Conservation (phyloP, 2,113 vertebrate species). For the Mus spicilegus region DNA sequence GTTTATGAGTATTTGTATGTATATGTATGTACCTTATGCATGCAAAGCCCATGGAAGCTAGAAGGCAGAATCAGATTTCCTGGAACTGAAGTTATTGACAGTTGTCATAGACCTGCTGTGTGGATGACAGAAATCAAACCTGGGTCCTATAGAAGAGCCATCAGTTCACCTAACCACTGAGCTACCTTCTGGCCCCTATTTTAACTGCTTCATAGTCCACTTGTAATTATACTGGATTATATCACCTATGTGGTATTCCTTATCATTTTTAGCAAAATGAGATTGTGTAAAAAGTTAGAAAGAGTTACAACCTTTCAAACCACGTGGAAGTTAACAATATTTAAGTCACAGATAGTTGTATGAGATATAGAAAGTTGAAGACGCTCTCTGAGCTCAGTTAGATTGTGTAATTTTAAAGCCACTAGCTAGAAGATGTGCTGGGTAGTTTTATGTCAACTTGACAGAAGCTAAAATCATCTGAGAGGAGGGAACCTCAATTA, state of each 20-base stretch:
- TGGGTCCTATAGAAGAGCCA: neutral
- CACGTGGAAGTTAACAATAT: neutral
- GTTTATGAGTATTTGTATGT: neutral
- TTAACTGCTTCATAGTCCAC: conserved; percentile 19
- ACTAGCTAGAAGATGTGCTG: neutral
- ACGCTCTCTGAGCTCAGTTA: neutral
- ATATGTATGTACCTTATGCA: too few relatives aligned
- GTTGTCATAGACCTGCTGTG: neutral
- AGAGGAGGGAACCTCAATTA: neutral
- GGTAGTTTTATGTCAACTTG: neutral
- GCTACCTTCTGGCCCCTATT: neutral
- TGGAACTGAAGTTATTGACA: neutral
- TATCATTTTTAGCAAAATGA: neutral
- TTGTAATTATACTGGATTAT: neutral
- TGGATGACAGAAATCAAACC: neutral
- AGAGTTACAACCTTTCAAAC: conserved; percentile 1
- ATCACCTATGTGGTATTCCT: neutral
- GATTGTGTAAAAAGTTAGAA: neutral
- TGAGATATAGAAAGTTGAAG: neutral
- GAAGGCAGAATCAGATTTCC: neutral
- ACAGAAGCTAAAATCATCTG: neutral
- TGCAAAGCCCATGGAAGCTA: neutral
- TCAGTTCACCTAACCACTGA: neutral
- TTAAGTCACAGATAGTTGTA: neutral
- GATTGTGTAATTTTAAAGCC: neutral